Conservation (phyloP, 2,113 vertebrate species). For the Xerus inauris region DNA sequence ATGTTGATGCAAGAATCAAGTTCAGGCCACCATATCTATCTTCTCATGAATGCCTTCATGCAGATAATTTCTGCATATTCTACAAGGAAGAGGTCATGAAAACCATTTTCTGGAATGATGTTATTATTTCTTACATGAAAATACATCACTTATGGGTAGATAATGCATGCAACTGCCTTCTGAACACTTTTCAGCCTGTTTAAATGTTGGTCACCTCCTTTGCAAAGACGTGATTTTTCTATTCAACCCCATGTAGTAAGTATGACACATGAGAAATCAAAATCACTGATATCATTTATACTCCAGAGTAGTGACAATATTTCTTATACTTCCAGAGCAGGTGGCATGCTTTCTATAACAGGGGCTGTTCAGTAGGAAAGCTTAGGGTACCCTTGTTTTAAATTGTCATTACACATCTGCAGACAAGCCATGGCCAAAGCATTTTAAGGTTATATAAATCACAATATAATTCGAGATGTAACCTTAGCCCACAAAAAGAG, state of each 20-base stretch:
- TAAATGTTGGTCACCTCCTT: background rate
- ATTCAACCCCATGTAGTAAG: background rate
- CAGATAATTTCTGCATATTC: constrained; percentile 13
- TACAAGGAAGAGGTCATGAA: constrained; percentile 30
- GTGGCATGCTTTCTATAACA: background rate
- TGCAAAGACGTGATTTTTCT: background rate
- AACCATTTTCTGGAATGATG: constrained; percentile 58
- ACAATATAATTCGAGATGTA: background rate
- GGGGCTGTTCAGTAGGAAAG: background rate
- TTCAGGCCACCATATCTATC: background rate
- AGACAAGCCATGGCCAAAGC: background rate
- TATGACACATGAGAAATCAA: background rate
- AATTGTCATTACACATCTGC: background rate
- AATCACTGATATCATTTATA: background rate
- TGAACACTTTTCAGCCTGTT: background rate
- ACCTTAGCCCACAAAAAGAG: background rate
- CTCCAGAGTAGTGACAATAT: background rate
- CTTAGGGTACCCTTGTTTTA: background rate
- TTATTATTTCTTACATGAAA: constrained; percentile 46
- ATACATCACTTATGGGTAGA: background rate
- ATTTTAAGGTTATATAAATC: background rate
- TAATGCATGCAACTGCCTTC: constrained; percentile 25
- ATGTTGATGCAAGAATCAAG: background rate
- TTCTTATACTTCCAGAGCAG: background rate
- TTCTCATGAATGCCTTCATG: constrained; percentile 37